Evolutionary conservation across 1,140 invertebrate species (phyloP), one percentile per base, ranked within the genome.

Genomic region (Coelopa frigida): DNA sequence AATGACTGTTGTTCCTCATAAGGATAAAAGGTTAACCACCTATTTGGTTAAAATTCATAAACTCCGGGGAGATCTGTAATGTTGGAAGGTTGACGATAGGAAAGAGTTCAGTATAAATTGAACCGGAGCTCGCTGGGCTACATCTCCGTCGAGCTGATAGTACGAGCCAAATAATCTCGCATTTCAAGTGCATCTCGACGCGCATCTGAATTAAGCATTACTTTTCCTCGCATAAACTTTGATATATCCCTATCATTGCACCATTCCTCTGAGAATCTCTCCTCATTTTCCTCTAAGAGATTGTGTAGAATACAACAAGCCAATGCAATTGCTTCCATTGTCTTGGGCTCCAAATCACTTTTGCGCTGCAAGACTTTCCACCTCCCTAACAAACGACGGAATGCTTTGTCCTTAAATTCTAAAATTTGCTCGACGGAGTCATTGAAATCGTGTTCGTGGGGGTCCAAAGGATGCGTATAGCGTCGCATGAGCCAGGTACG

Each of bases 401-500:
- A 43, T 4, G 62, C 56, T 17, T 52, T 53, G 33, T 66, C 58
- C 29, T 55, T 61, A 5, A 60, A 44, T 23, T 59, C 53, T 12
- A 60, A 52, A 11, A 66, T 48, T 22, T 58, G 53, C 2, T 62
- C 59, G 12, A 59, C 51, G 4, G 61, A 57, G 42, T 60, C 59
- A 38, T 66, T 66, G 8, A 66, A 66, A 36, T 61, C 58, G 31
- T 60, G 52, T 21, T 66, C 58, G 18, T 62, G 58, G 11, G 61
- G 54, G 6, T 46, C 48, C 6, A 10, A 15, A 0, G 62, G 59
- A 14, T 66, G 37, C 0, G 40, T 3, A 26, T 60, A 66, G 5
- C 54, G 50, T 24, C 65, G 62, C 45, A 65, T 46, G 4, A 66
- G 46, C 62, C 61, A 66, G 0, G 51, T 53, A 4, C 56, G 53